These are phyloP conservation scores for Machaerirhynchus nigripectus DNA, from an alignment of 2,113 vertebrate genomes.

Conservation along the genomic window DNA sequence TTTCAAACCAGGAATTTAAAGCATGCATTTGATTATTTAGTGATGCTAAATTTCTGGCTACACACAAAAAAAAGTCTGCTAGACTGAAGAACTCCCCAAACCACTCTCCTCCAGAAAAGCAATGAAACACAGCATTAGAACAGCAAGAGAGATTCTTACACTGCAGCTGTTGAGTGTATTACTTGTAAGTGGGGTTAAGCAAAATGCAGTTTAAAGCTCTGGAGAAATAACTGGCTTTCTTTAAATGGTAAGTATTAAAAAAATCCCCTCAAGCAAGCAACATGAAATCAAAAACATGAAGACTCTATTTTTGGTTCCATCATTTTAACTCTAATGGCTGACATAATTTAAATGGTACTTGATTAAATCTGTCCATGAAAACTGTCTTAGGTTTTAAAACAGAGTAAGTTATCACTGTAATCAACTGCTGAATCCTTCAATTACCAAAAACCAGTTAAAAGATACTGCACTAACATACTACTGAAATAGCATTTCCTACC, in stretches of 20 bases:
- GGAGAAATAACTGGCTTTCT: not conserved
- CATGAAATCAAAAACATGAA: not conserved
- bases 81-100: not conserved
- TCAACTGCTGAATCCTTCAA: not conserved
- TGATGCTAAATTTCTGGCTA: constrained; percentile 62
- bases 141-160: not conserved
- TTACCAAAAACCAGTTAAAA: not conserved
- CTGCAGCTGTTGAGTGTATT: not conserved
- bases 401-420: not conserved
- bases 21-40: constrained; percentile 72
- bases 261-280: not conserved
- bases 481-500: constrained; percentile 76
- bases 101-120: not conserved
- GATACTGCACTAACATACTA: not conserved
- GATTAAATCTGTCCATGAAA: not conserved
- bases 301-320: not conserved
- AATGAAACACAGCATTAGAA: not conserved
- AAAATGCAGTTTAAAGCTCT: not conserved
- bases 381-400: not conserved
- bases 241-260: not conserved
- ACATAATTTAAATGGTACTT: not conserved
- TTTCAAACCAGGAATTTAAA: constrained; percentile 86
- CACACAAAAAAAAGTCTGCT: not conserved
- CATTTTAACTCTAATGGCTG: not conserved
- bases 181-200: not conserved